Conservation (phyloP, 2,888 invertebrate species). For the Lagria hirta region DNA sequence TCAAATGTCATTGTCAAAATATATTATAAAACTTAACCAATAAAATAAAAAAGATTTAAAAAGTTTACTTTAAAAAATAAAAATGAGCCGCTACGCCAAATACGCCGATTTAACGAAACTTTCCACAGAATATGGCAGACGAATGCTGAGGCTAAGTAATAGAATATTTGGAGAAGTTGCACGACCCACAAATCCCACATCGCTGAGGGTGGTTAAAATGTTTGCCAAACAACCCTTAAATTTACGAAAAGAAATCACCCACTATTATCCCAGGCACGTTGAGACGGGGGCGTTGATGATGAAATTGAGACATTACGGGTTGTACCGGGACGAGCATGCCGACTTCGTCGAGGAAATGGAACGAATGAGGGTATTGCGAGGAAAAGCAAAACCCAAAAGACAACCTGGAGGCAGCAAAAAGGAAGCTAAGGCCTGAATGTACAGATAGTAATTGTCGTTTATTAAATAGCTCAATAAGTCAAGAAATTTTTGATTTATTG, state of each 20-base stretch:
- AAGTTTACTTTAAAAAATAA: slow-evolving; percentile 27
- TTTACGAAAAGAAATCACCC: slow-evolving; percentile 68
- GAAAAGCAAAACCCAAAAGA: slow-evolving; percentile 63
- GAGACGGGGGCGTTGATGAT: slow-evolving; percentile 75
- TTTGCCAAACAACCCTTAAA: slow-evolving; percentile 76
- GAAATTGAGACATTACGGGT: slow-evolving; percentile 72
- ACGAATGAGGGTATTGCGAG: slow-evolving; percentile 72
- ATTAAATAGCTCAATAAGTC: too few relatives aligned
- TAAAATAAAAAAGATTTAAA: too few relatives aligned
- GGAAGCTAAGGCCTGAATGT: too few relatives aligned
- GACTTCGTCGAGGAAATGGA: slow-evolving; percentile 88
- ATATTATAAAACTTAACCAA: too few relatives aligned
- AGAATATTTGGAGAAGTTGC: slow-evolving; percentile 88
- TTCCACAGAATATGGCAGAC: slow-evolving; percentile 75
- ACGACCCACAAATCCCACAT: slow-evolving; percentile 71
- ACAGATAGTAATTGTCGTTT: too few relatives aligned
- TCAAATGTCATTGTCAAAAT: too few relatives aligned
- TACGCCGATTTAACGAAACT: slow-evolving; percentile 70
- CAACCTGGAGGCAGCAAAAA: slow-evolving; percentile 22
- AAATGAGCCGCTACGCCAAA: slow-evolving; percentile 67
- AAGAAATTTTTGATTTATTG: too few relatives aligned
- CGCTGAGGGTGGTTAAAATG: slow-evolving; percentile 78
- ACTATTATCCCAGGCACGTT: slow-evolving; percentile 85
- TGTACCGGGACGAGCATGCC: slow-evolving; percentile 84
- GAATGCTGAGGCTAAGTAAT: slow-evolving; percentile 84